Evolutionary conservation across 2,888 invertebrate genomes (phyloP), one percentile per base, ranked within the genome.

Genomic region (Muschampia plurimacula): DNA sequence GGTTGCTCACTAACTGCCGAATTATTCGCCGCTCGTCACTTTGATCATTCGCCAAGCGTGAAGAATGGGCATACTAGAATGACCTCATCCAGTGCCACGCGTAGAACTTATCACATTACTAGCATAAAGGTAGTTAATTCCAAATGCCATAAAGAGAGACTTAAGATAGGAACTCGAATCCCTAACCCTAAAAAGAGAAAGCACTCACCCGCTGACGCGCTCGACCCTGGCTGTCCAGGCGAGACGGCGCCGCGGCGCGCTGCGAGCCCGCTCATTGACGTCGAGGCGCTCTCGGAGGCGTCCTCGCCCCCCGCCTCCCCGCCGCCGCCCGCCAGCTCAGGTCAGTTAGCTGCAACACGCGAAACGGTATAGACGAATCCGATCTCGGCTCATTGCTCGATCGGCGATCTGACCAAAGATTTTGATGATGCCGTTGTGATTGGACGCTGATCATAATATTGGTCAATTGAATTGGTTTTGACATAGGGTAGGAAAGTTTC

Each of bases 231-330:
- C 82, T 86, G 83, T 91, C 78, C 91, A 96, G 96, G 96, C 96
- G 96, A 96, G 93, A 95, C 95, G 93, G 95, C 95, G 87, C 87
- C 94, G 92, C 88, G 95, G 89, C 90, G 95, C 91, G 88, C 94
- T 94, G 84, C 95, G 93, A 96, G 96, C 91, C 96, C 96, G 84
- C 95, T 96, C 90, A 95, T 96, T 86, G 96, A 96, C 91, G 96
- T 96, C 87, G 96, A 96, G 90, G 95, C 95, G 82, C 95, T 96
- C 80, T 96, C 96, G 79, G 95, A 95, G 86, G 94, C 95, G 83
- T 95, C 95, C 83, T 90, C 91, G 80, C 94, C 94, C 84, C 94
- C 95, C 83, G 89, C 90, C 81, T 94, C 94, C 86, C 80, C 85
- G 79, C 82, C 84, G 86, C 85, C 83, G 83, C 84, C 83, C 76